These are phyloP conservation scores for Lycaena phlaeas DNA, from an alignment of 2,888 invertebrate species.

Conservation along the genomic window DNA sequence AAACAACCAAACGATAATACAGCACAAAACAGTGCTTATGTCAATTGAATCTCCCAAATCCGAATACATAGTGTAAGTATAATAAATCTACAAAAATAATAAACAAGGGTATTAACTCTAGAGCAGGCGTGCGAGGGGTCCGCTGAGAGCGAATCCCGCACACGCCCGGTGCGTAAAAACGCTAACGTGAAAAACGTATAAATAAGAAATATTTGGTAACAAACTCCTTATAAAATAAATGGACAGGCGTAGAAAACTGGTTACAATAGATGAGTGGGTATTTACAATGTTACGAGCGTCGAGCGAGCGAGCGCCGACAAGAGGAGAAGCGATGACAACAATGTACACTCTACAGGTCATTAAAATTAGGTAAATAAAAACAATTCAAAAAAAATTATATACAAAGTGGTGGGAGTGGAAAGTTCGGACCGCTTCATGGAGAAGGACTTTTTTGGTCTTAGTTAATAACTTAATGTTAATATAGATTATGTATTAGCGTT, in stretches of 20 bases:
- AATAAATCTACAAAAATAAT: conserved; percentile 39
- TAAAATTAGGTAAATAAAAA: conserved; percentile 38
- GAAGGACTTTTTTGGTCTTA: conserved; percentile 38
- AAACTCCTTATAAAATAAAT: conserved; percentile 51
- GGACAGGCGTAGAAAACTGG: conserved; percentile 32
- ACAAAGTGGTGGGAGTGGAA: conserved; percentile 58
- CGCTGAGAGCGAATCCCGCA: too few relatives aligned
- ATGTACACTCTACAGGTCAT: conserved; percentile 39
- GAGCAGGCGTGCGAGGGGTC: too few relatives aligned
- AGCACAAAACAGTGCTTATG: too few relatives aligned
- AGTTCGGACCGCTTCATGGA: conserved; percentile 47
- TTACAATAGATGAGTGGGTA: conserved; percentile 41
- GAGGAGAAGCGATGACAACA: conserved; percentile 21
- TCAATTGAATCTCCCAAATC: conserved; percentile 34
- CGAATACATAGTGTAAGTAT: conserved; percentile 27
- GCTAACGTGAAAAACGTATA: conserved; percentile 35
- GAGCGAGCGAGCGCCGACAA: not conserved
- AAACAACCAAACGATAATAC: too few relatives aligned
- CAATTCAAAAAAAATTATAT: conserved; percentile 46
- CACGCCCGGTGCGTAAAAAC: conserved; percentile 17
- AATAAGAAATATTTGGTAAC: conserved; percentile 72
- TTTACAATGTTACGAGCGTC: conserved; percentile 37
- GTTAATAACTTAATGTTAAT: conserved; percentile 24
- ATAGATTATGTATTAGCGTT: conserved; percentile 17
- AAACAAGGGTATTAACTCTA: conserved; percentile 27